Conservation (phyloP, 2,113 vertebrate species). For the Ctenomys sociabilis region DNA sequence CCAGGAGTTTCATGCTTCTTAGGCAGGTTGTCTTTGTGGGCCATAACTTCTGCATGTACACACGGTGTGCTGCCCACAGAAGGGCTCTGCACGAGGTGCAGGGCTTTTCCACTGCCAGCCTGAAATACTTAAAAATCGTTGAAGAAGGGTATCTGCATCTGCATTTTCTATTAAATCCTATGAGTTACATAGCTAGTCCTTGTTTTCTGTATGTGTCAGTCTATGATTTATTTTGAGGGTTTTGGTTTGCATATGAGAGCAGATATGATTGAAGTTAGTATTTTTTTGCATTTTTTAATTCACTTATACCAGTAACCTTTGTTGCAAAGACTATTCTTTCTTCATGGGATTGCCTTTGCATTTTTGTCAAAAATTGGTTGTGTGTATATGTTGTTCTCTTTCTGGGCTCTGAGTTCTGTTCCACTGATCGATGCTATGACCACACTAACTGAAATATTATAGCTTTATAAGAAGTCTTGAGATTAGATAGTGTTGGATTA, state of each 20-base stretch:
- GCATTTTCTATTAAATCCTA: not conserved
- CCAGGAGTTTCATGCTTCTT: not conserved
- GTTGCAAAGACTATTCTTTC: not conserved
- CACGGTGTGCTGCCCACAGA: fast-evolving
- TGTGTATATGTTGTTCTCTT: not conserved
- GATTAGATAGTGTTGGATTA: not conserved
- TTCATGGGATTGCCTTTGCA: not conserved
- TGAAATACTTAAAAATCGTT: constrained; percentile 50
- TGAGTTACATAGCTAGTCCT: not conserved
- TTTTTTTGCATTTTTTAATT: not conserved
- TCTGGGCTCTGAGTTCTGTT: constrained; percentile 21
- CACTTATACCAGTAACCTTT: not conserved
- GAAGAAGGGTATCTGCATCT: not conserved
- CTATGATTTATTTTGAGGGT: not conserved
- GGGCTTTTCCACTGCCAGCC: not conserved
- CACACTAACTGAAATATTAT: not conserved
- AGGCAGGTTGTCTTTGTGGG: not conserved
- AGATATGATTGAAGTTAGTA: not conserved
- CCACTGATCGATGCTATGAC: not conserved
- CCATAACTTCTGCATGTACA: not conserved
- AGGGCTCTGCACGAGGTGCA: not conserved
- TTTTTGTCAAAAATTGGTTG: not conserved
- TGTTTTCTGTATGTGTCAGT: not conserved
- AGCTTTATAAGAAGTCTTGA: not conserved
- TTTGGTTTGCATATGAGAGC: not conserved